phyloP scores from a whole-genome alignment of 2,797 vertebrate genomes.

The Sebastes umbrosus region DNA sequence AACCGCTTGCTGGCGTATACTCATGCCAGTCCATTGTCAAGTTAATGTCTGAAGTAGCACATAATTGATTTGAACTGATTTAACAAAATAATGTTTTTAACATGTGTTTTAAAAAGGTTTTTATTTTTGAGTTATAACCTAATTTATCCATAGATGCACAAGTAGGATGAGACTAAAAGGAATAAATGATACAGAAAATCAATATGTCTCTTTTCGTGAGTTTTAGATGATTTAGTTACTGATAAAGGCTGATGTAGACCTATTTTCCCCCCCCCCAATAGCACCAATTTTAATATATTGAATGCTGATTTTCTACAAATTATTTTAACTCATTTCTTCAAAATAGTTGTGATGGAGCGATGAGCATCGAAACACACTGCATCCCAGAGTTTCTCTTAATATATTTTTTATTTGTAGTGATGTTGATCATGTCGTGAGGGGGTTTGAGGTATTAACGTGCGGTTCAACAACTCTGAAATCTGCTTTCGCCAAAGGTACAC shows the following conservation, averaged over 20 bases:
- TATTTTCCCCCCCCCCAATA: neutral
- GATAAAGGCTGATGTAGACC: slow-evolving; percentile 54
- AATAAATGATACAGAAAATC: slow-evolving; percentile 64
- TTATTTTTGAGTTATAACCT: slow-evolving; percentile 64
- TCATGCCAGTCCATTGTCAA: slow-evolving; percentile 45
- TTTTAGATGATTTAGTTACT: slow-evolving; percentile 63
- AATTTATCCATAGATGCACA: slow-evolving; percentile 80
- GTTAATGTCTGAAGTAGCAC: slow-evolving; percentile 69
- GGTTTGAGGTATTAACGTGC: slow-evolving; percentile 30
- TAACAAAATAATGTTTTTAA: slow-evolving; percentile 71
- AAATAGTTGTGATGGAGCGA: slow-evolving; percentile 33
- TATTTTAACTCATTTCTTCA: slow-evolving; percentile 39
- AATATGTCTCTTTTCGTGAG: slow-evolving; percentile 50
- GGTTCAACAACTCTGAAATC: slow-evolving; percentile 58
- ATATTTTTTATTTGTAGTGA: slow-evolving; percentile 55
- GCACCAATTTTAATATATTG: slow-evolving; percentile 58
- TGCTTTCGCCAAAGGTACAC: slow-evolving; percentile 78
- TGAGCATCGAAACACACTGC: slow-evolving; percentile 41
- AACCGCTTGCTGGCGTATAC: slow-evolving; percentile 42
- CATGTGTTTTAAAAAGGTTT: slow-evolving; percentile 45
- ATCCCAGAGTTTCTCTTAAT: slow-evolving; percentile 57
- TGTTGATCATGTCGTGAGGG: slow-evolving; percentile 38
- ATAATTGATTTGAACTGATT: slow-evolving; percentile 68
- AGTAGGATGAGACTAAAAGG: slow-evolving; percentile 71
- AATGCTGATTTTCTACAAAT: slow-evolving; percentile 56